Evolutionary conservation across 2,113 vertebrate genomes (phyloP), one percentile per base, ranked within the genome.

Genomic region (Chitala chitala): DNA sequence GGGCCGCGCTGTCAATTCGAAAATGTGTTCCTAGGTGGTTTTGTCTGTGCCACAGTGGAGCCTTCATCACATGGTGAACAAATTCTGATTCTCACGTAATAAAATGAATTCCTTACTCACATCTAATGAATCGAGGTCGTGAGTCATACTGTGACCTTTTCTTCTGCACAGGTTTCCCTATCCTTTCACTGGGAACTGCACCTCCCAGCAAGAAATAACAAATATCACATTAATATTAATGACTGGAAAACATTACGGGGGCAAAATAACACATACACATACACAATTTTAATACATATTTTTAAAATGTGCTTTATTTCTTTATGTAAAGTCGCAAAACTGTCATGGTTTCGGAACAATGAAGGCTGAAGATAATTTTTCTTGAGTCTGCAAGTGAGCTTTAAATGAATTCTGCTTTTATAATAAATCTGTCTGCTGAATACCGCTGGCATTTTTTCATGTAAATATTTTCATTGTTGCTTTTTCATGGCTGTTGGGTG

Each of bases 181-280:
- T 36, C 59, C 59, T 53, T 46, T 44, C 26, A 0, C 15, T 33
- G 13, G 31, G 15, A 72, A 42, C 17, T 29, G 33, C 44, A 46
- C 51, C 46, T 50, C 24, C 26, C 72, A 50, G 44, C n/a, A 44
- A 31, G 8, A n/a, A 42, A 36, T 56, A 20, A 38, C 15, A 36
- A 61, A 59, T 31, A 50, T 56, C 36, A 24, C 54, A 58, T 33
- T 48, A 50, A 73, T 73, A 73, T 73, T 64, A 44, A 73, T 63
- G 5, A 29, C 12, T 63, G 44, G 44, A 17, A 20, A 53, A 50
- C 7, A 22, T 33, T 33, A 46, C 55, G 63, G 15, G 55, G 26
- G 33, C 26, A 59, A 50, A 33, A 69, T 38, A 42, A 63, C 29
- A 48, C 15, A 61, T 38, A 73, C 50, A 50, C 24, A 33, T 22